Base-by-base conservation (phyloP, 2,888 invertebrate genomes). In the Unio pictorum region DNA sequence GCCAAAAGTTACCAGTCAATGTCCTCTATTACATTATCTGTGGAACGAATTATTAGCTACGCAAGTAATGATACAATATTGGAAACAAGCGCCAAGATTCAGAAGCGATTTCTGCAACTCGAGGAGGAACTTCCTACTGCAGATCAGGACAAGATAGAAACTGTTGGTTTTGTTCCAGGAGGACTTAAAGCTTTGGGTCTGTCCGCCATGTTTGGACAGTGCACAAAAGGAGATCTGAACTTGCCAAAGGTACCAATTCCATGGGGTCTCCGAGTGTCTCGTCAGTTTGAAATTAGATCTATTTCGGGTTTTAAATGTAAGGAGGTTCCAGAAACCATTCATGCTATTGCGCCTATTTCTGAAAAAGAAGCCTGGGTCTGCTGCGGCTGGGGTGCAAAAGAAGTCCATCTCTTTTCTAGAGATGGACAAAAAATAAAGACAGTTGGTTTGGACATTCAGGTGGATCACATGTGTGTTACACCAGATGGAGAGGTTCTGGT, bases 331-430 rank as follows among this genome's bases (percentile, higher is more conserved):
- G 81, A 81, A 23, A 81, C 81, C 0, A 67, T 81, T n/a, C 81
- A 81, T 55, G 78, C 81, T 4, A 81, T 81, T 28, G 81, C 81
- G 1, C 81, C 81, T 18, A 71, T 80, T 4, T 80, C 78, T 3
- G 81, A 77, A 8, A 76, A 72, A 20, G 80, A 81, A 58, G 81
- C 81, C 0, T 81, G 81, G 81, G 60, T 81, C 8, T 73, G 76
- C 30, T 78, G 78, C 68, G 81, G 81, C 0, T 81, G 81, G 81
- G 81, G 81, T n/a, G 72, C 76, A 2, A 78, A 79, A 58, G 76
- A 81, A 55, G 77, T 78, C 55, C 67, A 74, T 55, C 72, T 81
- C 17, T 80, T 71, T 65, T 72, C 77, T 1, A 73, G 74, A 28
- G 72, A 75, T 18, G 81, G 81, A 3, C 75, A 76, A 26, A 77